Conservation (phyloP, 2,113 vertebrate species). For the Mola mola region DNA sequence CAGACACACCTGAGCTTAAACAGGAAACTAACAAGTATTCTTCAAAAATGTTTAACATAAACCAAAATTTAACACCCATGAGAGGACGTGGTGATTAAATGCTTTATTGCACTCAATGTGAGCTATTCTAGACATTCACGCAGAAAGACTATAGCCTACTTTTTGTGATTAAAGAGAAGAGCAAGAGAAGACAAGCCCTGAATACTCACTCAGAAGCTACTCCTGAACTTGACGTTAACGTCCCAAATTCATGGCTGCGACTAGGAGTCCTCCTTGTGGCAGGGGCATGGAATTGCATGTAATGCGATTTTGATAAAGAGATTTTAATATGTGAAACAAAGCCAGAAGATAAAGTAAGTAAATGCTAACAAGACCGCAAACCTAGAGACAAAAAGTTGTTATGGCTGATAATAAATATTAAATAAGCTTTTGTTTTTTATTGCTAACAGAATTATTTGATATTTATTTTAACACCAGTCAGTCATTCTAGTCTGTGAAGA, state of each 20-base stretch:
- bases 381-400: no score
- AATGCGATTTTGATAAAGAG: no score
- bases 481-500: no score
- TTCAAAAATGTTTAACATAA: slow-evolving; percentile 14
- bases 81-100: slow-evolving; percentile 4
- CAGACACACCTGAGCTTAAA: no score
- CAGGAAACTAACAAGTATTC: not conserved
- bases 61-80: not conserved
- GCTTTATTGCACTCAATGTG: not conserved
- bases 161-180: not conserved
- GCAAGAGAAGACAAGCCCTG: not conserved
- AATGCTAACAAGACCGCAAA: no score
- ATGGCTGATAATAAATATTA: no score
- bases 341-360: no score
- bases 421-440: no score
- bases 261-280: slow-evolving; percentile 60
- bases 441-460: no score
- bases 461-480: no score
- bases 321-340: no score
- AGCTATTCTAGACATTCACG: no score
- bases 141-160: not conserved
- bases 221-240: not conserved
- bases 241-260: slow-evolving; percentile 2
- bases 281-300: slow-evolving; percentile 8
- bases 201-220: not conserved